Percentiles rank a stretch among this genome's conserved stretches.
phyloP scores from a whole-genome alignment of 2,888 invertebrate species.

The Parasteatoda lunata region DNA sequence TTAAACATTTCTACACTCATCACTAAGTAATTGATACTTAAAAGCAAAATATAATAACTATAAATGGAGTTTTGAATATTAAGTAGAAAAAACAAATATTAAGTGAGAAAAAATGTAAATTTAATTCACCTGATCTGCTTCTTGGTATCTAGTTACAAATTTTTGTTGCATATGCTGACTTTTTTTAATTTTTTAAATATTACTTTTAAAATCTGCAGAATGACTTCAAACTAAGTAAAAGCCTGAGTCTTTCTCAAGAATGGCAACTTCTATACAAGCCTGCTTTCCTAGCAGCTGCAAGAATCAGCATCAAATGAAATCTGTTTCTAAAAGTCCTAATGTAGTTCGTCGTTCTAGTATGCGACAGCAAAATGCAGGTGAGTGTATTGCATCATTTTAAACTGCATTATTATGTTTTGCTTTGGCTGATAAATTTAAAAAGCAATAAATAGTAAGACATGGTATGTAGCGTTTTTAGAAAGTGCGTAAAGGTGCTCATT shows the following conservation, averaged over 20 bases:
- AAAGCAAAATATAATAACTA: too few relatives aligned
- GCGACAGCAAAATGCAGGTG: conserved; percentile 62
- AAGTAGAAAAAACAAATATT: too few relatives aligned
- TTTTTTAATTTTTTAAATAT: not conserved
- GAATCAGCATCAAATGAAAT: conserved; percentile 49
- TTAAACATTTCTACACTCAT: too few relatives aligned
- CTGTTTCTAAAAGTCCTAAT: conserved; percentile 53
- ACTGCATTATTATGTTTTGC: not conserved
- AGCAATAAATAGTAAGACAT: too few relatives aligned
- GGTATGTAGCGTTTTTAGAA: too few relatives aligned
- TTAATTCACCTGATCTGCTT: not conserved
- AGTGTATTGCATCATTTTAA: not conserved
- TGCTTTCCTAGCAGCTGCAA: conserved; percentile 61
- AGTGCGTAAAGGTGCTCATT: too few relatives aligned
- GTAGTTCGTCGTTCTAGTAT: conserved; percentile 49
- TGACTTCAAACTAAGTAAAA: not conserved
- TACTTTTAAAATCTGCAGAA: not conserved
- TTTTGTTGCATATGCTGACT: not conserved
- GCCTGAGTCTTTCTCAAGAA: not conserved
- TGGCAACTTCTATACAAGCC: conserved; percentile 64
- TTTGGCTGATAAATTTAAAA: not conserved
- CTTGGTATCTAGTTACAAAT: not conserved
- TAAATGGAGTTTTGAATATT: too few relatives aligned
- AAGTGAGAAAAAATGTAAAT: too few relatives aligned
- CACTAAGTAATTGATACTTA: too few relatives aligned